Base-by-base conservation (phyloP, 2,797 vertebrate genomes). In the Crenuchus spilurus region DNA sequence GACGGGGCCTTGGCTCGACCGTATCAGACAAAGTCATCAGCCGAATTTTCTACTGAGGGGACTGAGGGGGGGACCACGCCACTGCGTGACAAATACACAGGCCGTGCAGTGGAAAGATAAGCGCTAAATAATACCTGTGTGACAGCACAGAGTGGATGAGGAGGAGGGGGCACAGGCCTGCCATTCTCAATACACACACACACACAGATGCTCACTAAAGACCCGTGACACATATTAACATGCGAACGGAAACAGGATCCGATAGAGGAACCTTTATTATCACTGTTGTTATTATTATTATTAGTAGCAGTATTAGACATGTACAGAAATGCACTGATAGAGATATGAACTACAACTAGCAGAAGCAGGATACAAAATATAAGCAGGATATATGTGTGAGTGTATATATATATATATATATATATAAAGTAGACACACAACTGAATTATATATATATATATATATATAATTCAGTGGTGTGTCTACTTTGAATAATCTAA, bases 121-220 rank as follows among this genome's bases (percentile, higher is more conserved):
- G 92, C 91, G 83, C 84, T 88, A 90, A 92, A 93, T 92, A 93
- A 93, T 91, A 90, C 90, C 85, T 79, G 87, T 82, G 87, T 92
- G 92, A 93, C 92, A 93, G 91, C 87, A 90, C 89, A 88, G 90
- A 93, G 74, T 91, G 91, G 92, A 93, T 91, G 91, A 74, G 90
- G 90, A 91, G 90, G 92, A 92, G 91, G 91, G 91, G 88, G 89
- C 86, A 91, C 89, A 90, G 89, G 71, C 66, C 78, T 79, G 76
- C 73, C 74, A 67, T 70, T 79, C 74, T 71, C 67, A 60, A 73
- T 71, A 77, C 54, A 76, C 60, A 71, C 61, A 48, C n/a, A 13
- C 33, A 58, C 41, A 61, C 20, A 37, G 20, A 35, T 6, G 51
- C 24, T 46, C 73, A 63, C 62, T 76, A 33, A 57, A 72, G 20